Conservation (phyloP, 2,888 invertebrate genomes). For the Lobophora halterata region DNA sequence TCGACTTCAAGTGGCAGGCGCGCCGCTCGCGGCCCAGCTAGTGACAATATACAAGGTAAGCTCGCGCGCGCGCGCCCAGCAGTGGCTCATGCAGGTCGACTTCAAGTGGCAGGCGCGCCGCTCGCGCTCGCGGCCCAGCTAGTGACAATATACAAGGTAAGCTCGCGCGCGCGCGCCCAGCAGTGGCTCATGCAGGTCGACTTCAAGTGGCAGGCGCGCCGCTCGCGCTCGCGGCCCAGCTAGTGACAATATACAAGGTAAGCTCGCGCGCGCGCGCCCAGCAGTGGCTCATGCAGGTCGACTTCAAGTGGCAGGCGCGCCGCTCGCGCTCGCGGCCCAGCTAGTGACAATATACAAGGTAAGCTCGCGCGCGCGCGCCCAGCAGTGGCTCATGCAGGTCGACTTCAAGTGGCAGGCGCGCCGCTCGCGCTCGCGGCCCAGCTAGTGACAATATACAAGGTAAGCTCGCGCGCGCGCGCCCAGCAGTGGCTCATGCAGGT, state of each 20-base stretch:
- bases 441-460: too few species aligned
- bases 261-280: constrained; percentile 85
- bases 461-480: constrained; percentile 83
- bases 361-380: constrained; percentile 81
- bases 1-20: constrained; percentile 96
- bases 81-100: constrained; percentile 95
- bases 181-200: constrained; percentile 95
- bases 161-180: constrained; percentile 86
- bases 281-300: constrained; percentile 94
- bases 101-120: constrained; percentile 93
- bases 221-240: too few species aligned
- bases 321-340: constrained; percentile 47
- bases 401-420: constrained; percentile 96
- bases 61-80: constrained; percentile 84
- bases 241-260: not conserved
- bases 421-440: constrained; percentile 15
- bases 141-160: too few species aligned
- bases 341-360: too few species aligned
- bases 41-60: too few species aligned
- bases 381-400: constrained; percentile 95
- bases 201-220: constrained; percentile 94
- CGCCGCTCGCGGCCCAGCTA: constrained; percentile 28
- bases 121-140: too few species aligned
- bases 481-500: constrained; percentile 96
- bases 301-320: constrained; percentile 95